Evolutionary conservation across 2,888 invertebrate species (phyloP).

Genomic region (Lasioglossum oenotherae): DNA sequence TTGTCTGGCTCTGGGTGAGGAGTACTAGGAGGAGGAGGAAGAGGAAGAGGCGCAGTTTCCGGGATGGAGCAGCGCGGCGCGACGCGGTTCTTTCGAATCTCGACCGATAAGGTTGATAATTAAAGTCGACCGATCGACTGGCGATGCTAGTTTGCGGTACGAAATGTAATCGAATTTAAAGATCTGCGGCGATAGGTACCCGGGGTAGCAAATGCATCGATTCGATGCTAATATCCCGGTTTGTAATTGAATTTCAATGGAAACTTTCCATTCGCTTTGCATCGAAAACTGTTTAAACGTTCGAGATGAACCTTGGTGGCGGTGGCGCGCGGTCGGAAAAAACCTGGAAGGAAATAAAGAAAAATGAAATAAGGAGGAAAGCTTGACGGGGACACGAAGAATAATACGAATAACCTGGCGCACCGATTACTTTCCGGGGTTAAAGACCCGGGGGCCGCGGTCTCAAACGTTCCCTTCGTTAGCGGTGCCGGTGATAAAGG

Average conservation of each 20-base stretch:
- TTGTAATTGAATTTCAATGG: constrained; percentile 55
- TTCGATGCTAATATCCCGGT: constrained; percentile 45
- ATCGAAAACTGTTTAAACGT: constrained; percentile 46
- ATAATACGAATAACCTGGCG: constrained; percentile 30
- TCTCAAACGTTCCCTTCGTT: constrained; percentile 62
- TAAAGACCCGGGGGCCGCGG: constrained; percentile 55
- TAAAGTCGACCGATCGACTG: constrained; percentile 11
- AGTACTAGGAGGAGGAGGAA: background rate
- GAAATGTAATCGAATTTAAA: constrained; percentile 28
- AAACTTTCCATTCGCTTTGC: constrained; percentile 43
- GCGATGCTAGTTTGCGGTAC: background rate
- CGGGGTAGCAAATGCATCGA: background rate
- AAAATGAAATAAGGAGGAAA: background rate
- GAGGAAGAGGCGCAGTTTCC: background rate
- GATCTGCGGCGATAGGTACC: constrained; percentile 23
- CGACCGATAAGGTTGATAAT: constrained; percentile 30
- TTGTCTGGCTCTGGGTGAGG: background rate
- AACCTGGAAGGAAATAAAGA: background rate
- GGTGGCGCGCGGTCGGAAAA: background rate
- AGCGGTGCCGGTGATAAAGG: constrained; percentile 62
- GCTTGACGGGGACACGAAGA: background rate
- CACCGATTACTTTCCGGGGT: constrained; percentile 53
- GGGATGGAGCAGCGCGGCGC: background rate
- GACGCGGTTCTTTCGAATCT: constrained; percentile 14
- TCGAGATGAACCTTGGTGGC: constrained; percentile 4